phyloP scores from a whole-genome alignment of 2,797 vertebrate species.

The Neosalanx taihuensis region DNA sequence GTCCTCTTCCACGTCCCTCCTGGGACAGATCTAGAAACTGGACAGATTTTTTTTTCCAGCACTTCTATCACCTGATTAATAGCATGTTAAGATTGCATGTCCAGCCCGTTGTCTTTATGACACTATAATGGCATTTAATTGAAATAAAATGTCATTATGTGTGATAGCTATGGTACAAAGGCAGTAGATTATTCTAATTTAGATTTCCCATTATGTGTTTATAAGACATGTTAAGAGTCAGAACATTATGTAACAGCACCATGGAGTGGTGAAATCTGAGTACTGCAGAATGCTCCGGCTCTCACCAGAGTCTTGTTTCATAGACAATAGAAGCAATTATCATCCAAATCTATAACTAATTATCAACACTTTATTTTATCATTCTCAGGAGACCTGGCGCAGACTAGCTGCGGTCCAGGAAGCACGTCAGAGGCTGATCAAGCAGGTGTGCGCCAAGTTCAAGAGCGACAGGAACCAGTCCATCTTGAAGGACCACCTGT shows the following conservation, averaged over 20 bases:
- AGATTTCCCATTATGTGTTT: slow-evolving; percentile 63
- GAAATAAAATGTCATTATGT: slow-evolving; percentile 72
- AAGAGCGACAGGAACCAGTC: slow-evolving; percentile 79
- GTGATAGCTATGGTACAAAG: slow-evolving; percentile 64
- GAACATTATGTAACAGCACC: slow-evolving; percentile 56
- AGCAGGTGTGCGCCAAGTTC: slow-evolving; percentile 87
- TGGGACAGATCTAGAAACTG: slow-evolving; percentile 23
- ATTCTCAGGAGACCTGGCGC: slow-evolving; percentile 58
- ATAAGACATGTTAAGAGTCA: slow-evolving; percentile 55
- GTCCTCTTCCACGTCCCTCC: slow-evolving; percentile 4
- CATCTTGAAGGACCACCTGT: slow-evolving; percentile 84
- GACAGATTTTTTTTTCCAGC: slow-evolving; percentile 55
- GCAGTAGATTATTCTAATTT: slow-evolving; percentile 63
- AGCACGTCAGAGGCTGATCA: slow-evolving; percentile 79
- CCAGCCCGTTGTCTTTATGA: slow-evolving; percentile 69
- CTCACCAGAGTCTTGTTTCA: background rate
- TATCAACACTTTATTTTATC: slow-evolving; percentile 27
- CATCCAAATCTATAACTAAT: background rate
- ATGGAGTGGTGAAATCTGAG: slow-evolving; percentile 54
- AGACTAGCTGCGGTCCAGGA: slow-evolving; percentile 70
- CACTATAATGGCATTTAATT: slow-evolving; percentile 66
- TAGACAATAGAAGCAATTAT: background rate
- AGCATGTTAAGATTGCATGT: slow-evolving; percentile 69
- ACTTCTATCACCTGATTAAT: slow-evolving; percentile 61
- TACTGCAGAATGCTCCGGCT: slow-evolving; percentile 11